Evolutionary conservation across 1,140 invertebrate species (phyloP).

Genomic region (Drosophila kepulauana): DNA sequence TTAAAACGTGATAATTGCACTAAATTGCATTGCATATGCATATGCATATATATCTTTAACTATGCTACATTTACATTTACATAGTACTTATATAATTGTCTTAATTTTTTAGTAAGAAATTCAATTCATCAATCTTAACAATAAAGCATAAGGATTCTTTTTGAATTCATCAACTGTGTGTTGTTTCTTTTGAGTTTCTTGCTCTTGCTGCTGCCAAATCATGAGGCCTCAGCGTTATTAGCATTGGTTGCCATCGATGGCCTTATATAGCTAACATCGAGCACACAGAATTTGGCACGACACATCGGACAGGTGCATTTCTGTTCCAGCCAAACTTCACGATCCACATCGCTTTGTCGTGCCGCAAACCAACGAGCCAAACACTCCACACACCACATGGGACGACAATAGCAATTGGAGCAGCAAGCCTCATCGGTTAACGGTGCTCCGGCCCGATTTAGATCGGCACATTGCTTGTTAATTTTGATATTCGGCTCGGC

Average conservation of each 20-base stretch:
- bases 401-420: slow-evolving; percentile 89
- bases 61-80: no score
- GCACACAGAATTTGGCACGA: slow-evolving; percentile 93
- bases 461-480: slow-evolving; percentile 89
- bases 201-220: slow-evolving; percentile 47
- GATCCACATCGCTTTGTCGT: slow-evolving; percentile 90
- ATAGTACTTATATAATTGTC: slow-evolving; percentile 26
- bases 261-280: slow-evolving; percentile 89
- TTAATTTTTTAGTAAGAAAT: slow-evolving; percentile 55
- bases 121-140: slow-evolving; percentile 59
- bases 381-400: slow-evolving; percentile 95
- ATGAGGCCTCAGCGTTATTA: slow-evolving; percentile 37
- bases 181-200: slow-evolving; percentile 1
- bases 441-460: slow-evolving; percentile 71
- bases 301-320: slow-evolving; percentile 96
- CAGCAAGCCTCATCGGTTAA: slow-evolving; percentile 84
- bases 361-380: slow-evolving; percentile 96
- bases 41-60: slow-evolving; percentile 26
- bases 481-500: slow-evolving; percentile 92
- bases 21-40: slow-evolving; percentile 56
- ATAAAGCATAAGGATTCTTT: slow-evolving; percentile 64
- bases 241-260: slow-evolving; percentile 9
- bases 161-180: slow-evolving; percentile 36
- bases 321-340: slow-evolving; percentile 93
- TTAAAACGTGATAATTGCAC: slow-evolving; percentile 80